Percentiles rank a stretch among this genome's conserved stretches.
phyloP scores from a whole-genome alignment of 2,888 invertebrate genomes.

The Mechanitis messenoides region DNA sequence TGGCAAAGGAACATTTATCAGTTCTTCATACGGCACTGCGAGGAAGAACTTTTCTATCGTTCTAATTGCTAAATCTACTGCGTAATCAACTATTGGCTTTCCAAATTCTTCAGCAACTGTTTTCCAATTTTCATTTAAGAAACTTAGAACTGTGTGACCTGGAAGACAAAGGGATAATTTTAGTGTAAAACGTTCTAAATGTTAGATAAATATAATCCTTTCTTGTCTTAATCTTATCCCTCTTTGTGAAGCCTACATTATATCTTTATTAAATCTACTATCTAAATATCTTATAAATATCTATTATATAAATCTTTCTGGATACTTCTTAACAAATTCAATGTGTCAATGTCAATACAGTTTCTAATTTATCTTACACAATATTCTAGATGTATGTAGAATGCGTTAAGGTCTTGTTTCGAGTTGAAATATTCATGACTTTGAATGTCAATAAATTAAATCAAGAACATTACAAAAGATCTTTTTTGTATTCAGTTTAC shows the following conservation, averaged over 20 bases:
- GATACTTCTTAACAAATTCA: neutral
- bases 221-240: no score
- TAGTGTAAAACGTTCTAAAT: no score
- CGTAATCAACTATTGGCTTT: conserved; percentile 65
- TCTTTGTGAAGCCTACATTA: no score
- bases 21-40: conserved; percentile 59
- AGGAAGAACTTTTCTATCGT: conserved; percentile 63
- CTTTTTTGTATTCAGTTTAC: neutral
- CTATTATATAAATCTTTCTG: neutral
- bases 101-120: conserved; percentile 64
- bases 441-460: neutral
- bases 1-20: conserved; percentile 60
- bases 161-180: conserved; percentile 29
- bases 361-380: conserved; percentile 1
- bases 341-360: conserved; percentile 5
- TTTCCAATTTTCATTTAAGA: conserved; percentile 65
- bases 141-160: conserved; percentile 58
- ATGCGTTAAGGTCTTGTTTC: neutral
- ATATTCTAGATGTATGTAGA: conserved; percentile 1
- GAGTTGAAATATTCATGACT: conserved; percentile 4
- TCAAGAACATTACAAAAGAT: conserved; percentile 4
- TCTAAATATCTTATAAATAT: neutral
- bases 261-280: no score
- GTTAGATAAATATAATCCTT: no score
- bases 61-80: conserved; percentile 56